phyloP scores from a whole-genome alignment of 2,113 vertebrate genomes.

The Brienomyrus brachyistius region DNA sequence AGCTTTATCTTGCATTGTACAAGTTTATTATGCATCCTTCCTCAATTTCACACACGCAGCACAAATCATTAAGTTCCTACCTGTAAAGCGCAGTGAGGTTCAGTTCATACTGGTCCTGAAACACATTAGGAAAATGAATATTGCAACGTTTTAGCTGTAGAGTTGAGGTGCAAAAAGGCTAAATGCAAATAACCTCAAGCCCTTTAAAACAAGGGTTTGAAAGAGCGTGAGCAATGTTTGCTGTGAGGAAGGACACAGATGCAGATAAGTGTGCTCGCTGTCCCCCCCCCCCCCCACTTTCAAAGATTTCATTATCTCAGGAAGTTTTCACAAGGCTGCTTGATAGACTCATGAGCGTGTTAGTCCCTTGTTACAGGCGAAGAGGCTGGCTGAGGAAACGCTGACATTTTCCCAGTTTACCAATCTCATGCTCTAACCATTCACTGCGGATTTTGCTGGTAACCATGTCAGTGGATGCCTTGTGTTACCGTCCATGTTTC shows the following conservation, averaged over 20 bases:
- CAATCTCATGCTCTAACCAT: neutral
- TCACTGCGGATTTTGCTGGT: neutral
- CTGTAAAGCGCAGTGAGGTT: neutral
- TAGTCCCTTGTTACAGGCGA: neutral
- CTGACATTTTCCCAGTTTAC: neutral
- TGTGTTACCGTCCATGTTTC: neutral
- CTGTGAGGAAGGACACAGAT: slow-evolving; percentile 13
- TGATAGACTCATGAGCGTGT: slow-evolving; percentile 5
- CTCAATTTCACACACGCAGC: neutral
- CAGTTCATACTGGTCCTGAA: neutral
- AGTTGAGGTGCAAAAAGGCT: neutral
- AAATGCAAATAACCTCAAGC: neutral
- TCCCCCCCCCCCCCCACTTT: neutral
- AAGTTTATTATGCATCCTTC: neutral
- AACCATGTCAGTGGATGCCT: neutral
- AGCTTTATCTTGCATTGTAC: neutral
- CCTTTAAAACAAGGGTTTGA: neutral
- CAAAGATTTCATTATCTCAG: slow-evolving; percentile 21
- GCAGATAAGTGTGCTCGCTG: neutral
- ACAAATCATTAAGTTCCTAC: neutral
- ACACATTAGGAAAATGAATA: neutral
- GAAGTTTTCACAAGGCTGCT: slow-evolving; percentile 17
- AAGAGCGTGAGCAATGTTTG: neutral
- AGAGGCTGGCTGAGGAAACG: neutral
- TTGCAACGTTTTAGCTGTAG: neutral